A percentile compares a stretch with the other conserved stretches of the same genome.
phyloP scores from a whole-genome alignment of 2,888 invertebrate species.

The Auanema sp. region DNA sequence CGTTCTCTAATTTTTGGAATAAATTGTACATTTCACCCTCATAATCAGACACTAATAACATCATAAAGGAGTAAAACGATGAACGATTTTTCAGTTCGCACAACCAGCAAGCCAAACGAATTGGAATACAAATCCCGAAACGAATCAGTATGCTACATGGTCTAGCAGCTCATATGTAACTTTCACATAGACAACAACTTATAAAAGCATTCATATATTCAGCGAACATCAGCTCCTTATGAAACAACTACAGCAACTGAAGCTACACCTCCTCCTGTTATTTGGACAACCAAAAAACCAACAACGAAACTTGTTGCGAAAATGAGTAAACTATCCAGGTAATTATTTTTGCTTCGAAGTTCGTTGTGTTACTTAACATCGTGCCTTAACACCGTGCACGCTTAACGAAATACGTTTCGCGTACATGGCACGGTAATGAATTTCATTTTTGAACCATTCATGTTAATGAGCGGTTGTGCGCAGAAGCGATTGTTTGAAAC shows the following conservation, averaged over 20 bases:
- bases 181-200: background rate
- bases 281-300: conserved; percentile 20
- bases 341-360: background rate
- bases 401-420: background rate
- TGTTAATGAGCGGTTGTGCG: background rate
- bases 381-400: too few relatives aligned
- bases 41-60: too few relatives aligned
- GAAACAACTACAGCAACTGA: background rate
- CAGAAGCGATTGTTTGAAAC: background rate
- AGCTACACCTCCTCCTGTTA: conserved; percentile 6
- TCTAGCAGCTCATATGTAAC: background rate
- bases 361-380: too few relatives aligned
- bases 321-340: conserved; percentile 19
- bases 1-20: too few relatives aligned
- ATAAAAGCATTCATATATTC: background rate
- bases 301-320: conserved; percentile 5
- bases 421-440: background rate
- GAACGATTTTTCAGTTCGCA: too few relatives aligned
- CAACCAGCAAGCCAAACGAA: background rate
- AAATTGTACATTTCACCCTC: too few relatives aligned
- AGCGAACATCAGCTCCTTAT: background rate
- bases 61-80: too few relatives aligned
- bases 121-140: background rate
- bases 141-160: background rate
- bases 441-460: too few relatives aligned